Evolutionary conservation across 2,797 vertebrate genomes (phyloP), one percentile per base, ranked within the genome.

Genomic region (Poecilia velifera): DNA sequence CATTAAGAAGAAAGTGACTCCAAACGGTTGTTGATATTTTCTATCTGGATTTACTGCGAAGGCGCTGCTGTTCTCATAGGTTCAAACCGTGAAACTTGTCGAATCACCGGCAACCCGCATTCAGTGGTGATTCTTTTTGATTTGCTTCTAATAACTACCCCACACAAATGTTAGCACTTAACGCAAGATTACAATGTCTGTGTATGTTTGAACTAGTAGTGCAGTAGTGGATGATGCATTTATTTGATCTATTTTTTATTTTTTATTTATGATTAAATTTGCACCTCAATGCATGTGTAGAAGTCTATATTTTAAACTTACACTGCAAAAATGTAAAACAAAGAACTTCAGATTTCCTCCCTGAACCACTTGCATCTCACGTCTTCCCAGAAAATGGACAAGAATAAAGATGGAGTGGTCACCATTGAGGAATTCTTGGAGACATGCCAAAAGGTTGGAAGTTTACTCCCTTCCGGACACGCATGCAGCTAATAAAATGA

Each of bases 371-470:
- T 64, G 28, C 76, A 70, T 3, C 5, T 71, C 41, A 22, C 22
- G 16, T 77, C 80, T 85, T 85, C 80, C 6, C 90, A 99, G 98
- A 99, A 99, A 96, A 99, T 99, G 98, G 98, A 99, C 93, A 96
- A 93, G 85, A 99, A 99, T 93, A 97, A 97, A 51, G 98, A 99
- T 0, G 98, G 98, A 0, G 97, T 99, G 77, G 97, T 99, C 89
- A 99, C 98, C 74, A 97, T 98, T 0, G 97, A 99, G 64, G 98
- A 99, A 92, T 99, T 99, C 92, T 94, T 99, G 85, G 98, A 99
- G 84, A 97, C 97, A 14, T 99, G 98, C 80, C 97, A 98, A 92
- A 98, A 98, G 97, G 97, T 98, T 72, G 1, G 8, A 47, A 49
- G 31, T 20, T 9, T 3, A 41, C 0, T 13, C 16, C 31, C 39